A percentile compares a stretch with the other conserved stretches of the same genome.
phyloP scores from a whole-genome alignment of 2,113 vertebrate species.

The Microtus montanus region DNA sequence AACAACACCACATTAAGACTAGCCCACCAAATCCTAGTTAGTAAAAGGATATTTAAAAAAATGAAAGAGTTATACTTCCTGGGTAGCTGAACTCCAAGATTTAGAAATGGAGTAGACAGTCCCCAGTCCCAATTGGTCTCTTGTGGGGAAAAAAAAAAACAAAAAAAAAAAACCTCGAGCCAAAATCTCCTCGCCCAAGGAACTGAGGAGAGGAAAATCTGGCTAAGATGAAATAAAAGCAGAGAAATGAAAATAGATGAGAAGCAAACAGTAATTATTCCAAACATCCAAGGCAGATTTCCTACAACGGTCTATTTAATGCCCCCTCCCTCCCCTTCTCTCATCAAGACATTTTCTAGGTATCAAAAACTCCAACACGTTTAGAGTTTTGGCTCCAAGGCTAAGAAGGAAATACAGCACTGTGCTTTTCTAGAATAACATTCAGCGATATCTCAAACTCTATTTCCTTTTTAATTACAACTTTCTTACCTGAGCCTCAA shows the following conservation, averaged over 20 bases:
- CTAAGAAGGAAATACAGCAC: constrained; percentile 71
- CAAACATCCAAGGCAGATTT: constrained; percentile 60
- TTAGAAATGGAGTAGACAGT: not conserved
- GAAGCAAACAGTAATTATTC: constrained; percentile 51
- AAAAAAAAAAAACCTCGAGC: not conserved
- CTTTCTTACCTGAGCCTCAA: constrained; percentile 81
- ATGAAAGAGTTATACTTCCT: not conserved
- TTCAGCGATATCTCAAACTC: constrained; percentile 79
- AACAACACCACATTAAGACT: not conserved
- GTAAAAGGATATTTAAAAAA: not conserved
- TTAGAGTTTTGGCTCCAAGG: constrained; percentile 74
- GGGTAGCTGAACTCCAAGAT: not conserved
- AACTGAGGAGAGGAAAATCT: not conserved
- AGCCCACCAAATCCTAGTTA: not conserved
- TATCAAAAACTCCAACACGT: constrained; percentile 63
- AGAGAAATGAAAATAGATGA: constrained; percentile 32
- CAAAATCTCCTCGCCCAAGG: not conserved
- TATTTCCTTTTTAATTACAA: constrained; percentile 84
- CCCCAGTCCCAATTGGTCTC: not conserved
- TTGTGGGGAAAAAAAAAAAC: not conserved
- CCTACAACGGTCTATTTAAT: constrained; percentile 41
- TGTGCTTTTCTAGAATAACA: constrained; percentile 79
- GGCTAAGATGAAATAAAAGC: constrained; percentile 19
- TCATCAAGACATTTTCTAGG: constrained; percentile 64
- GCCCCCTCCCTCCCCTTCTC: not conserved